Conservation (phyloP, 2,797 vertebrate genomes). For the Anabacerthia variegaticeps region DNA sequence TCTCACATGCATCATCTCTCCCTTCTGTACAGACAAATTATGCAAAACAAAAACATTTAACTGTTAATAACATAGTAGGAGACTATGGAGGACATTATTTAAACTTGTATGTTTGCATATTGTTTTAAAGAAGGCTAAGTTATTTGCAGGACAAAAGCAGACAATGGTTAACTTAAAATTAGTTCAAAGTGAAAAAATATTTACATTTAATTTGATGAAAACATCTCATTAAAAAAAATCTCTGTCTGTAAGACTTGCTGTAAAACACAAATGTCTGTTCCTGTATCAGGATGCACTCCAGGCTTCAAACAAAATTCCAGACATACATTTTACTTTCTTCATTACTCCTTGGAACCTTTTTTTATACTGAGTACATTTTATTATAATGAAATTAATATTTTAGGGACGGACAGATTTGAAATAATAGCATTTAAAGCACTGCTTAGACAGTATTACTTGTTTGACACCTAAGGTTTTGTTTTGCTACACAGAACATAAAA, state of each 20-base stretch:
- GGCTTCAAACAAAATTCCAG: slow-evolving; percentile 32
- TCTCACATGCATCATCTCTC: not conserved
- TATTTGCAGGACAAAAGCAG: slow-evolving; percentile 3
- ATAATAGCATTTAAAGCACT: slow-evolving; percentile 29
- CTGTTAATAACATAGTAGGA: not conserved
- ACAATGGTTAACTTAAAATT: not conserved
- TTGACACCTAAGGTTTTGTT: slow-evolving; percentile 72
- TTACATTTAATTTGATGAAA: slow-evolving; percentile 51
- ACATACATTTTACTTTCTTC: not conserved
- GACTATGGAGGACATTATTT: not conserved
- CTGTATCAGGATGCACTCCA: not conserved
- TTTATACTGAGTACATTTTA: not conserved
- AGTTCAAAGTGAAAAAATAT: slow-evolving; percentile 37
- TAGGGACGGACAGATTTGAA: slow-evolving; percentile 20
- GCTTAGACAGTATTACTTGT: slow-evolving; percentile 21
- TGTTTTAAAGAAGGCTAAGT: slow-evolving; percentile 1
- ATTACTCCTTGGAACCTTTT: not conserved
- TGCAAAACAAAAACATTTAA: not conserved
- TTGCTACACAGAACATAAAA: slow-evolving; percentile 70
- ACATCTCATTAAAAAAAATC: slow-evolving; percentile 9
- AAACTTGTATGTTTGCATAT: not conserved
- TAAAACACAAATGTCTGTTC: not conserved
- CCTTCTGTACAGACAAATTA: not conserved
- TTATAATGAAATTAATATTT: slow-evolving; percentile 30
- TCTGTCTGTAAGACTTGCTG: not conserved